Base-by-base conservation (phyloP, 2,888 invertebrate species). In the Leucophenga maculata region DNA sequence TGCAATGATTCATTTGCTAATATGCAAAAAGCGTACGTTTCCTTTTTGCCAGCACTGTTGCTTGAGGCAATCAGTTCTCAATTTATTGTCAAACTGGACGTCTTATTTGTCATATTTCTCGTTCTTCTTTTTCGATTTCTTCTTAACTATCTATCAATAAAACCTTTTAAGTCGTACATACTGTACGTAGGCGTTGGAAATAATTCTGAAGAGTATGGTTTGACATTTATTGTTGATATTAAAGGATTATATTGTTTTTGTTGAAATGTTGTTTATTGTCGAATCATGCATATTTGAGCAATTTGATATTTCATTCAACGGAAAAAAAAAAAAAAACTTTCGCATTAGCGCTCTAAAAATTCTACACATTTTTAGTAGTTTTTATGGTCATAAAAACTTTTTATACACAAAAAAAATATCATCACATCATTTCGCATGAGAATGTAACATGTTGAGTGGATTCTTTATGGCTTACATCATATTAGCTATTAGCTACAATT, bases 201-300 rank as follows among this genome's bases (percentile, higher is more conserved):
- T 18, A 16, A 52, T 16, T 52, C 52, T 18, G 9, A 16, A 0
- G 16, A n/a, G 6, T 3, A 52, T 52, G 18, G 16, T 52, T 20
- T 52, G 52, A 18, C 20, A 52, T 52, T 52, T 52, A 52, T 52
- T 52, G 18, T 52, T 52, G 20, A 52, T 26, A 55, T 55, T 55
- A 55, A 55, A 55, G 55, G 55, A 55, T 55, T 55, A 26, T 14
- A 26, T 8, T 26, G 55, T 55, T 55, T 3, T 52, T 52, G 52
- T 1, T 52, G 16, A 52, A 52, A 52, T n/a, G 18, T 52, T 9
- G 52, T 52, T 52, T 52, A 14, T 39, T 6, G 6, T 11, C n/a
- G 52, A 52, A 13, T 14, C 55, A 55, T 22, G 13, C 22, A 55
- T 22, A 26, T 55, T 20, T 13, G 1, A 55, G 13, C 26, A 26